phyloP scores from a whole-genome alignment of 2,113 vertebrate species.

The Neopipo cinnamomea region DNA sequence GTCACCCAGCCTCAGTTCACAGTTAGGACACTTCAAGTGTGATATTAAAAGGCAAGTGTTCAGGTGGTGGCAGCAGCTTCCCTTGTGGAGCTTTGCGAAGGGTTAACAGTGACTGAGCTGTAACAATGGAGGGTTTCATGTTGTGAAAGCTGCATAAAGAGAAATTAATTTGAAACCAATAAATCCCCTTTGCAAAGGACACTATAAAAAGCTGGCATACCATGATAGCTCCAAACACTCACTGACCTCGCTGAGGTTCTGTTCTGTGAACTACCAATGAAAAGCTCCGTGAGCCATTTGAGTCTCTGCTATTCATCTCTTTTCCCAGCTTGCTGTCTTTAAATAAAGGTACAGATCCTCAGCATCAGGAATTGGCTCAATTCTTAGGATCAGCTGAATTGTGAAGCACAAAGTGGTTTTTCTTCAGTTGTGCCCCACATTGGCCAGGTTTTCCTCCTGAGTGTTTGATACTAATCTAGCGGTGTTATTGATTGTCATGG shows the following conservation, averaged over 20 bases:
- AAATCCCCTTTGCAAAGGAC: background rate
- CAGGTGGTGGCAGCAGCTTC: background rate
- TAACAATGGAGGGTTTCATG: background rate
- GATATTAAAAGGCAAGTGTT: background rate
- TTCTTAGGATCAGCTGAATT: background rate
- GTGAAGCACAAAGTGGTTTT: background rate
- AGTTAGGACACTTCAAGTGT: background rate
- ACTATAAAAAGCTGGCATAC: background rate
- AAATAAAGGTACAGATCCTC: slow-evolving; percentile 14
- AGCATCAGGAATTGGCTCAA: background rate
- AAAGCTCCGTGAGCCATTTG: slow-evolving; percentile 23
- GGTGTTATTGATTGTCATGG: background rate
- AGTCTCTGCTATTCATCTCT: slow-evolving; percentile 28
- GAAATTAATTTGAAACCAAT: slow-evolving; percentile 11
- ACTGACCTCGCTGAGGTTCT: background rate
- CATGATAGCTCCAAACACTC: background rate
- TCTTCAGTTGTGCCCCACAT: background rate
- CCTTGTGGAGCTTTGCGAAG: background rate
- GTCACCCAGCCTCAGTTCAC: slow-evolving; percentile 16
- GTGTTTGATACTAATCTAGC: background rate
- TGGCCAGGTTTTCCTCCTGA: background rate
- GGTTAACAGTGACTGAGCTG: background rate
- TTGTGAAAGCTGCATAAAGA: background rate
- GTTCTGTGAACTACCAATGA: slow-evolving; percentile 22
- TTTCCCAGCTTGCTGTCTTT: background rate